phyloP scores from a whole-genome alignment of 2,888 invertebrate species.

The Physocephala rufipes region DNA sequence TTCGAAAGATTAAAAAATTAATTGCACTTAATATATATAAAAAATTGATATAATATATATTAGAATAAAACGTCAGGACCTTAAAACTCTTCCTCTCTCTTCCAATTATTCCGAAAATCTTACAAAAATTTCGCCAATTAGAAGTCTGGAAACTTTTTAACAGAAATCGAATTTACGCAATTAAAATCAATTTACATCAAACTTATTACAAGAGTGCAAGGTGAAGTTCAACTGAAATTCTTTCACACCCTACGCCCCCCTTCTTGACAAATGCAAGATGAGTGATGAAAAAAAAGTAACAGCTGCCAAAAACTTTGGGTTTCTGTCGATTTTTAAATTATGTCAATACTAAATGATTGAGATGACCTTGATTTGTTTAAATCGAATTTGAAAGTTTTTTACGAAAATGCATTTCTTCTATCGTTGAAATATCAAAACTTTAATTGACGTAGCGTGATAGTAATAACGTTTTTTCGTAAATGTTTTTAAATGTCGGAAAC shows the following conservation, averaged over 20 bases:
- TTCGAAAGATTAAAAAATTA: no score
- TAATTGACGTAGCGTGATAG: no score
- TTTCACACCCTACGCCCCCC: no score
- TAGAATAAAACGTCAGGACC: no score
- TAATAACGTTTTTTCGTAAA: no score
- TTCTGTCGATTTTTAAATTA: conserved; percentile 58
- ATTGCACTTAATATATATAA: no score
- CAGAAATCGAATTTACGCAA: background rate
- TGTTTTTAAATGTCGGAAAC: no score
- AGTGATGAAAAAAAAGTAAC: conserved; percentile 43
- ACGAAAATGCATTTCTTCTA: conserved; percentile 28
- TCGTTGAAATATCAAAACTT: background rate
- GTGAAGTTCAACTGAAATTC: background rate
- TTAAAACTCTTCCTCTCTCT: no score
- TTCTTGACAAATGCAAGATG: background rate
- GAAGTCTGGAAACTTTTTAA: background rate
- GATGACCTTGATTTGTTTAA: conserved; percentile 10
- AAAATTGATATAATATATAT: no score
- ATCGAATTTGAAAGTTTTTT: conserved; percentile 26
- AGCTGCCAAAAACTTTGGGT: conserved; percentile 50
- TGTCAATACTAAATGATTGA: conserved; percentile 55
- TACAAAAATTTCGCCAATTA: background rate
- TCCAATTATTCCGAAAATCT: no score
- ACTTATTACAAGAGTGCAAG: background rate
- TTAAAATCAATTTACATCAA: conserved; percentile 16